Evolutionary conservation across 2,797 vertebrate genomes (phyloP), one percentile per base, ranked within the genome.

Genomic region (Spondyliosoma cantharus): DNA sequence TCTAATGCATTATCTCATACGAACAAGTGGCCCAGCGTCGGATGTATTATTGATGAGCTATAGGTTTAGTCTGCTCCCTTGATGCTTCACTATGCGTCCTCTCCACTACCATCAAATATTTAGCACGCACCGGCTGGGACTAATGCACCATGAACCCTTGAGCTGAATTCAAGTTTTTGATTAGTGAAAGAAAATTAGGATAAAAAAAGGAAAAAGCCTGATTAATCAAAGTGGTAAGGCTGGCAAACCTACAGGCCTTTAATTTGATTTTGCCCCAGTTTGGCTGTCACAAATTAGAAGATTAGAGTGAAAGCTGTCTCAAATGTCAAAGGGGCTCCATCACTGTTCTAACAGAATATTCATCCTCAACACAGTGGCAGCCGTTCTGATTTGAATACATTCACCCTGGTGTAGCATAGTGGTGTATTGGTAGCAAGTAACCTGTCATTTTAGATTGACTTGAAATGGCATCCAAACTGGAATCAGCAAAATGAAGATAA

Each of bases 101-200:
- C 84, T 78, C 72, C 63, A 32, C 69, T 7, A 22, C 62, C 80
- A 93, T 94, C 82, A 93, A 94, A 93, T 93, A 94, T 94, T 93
- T 80, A 94, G 74, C 87, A 80, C 53, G 42, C 60, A 65, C 43
- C 22, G 87, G 87, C 91, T 87, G 84, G 74, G 62, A 62, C 86
- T 88, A 85, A 89, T 85, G 88, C 63, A 50, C 48, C 11, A 4
- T 12, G 1, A 32, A 80, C 65, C 57, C 77, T 61, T 12, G 19
- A 76, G 81, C 77, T 83, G 86, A 90, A 90, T 88, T 72, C 65
- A 80, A 79, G 73, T 77, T 82, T 92, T 91, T 91, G 87, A 90
- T 92, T 89, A 89, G 86, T 68, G 74, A 82, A 76, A 60, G 64
- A 83, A 79, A 89, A 90, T 81, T 53, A 59, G 56, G 37, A 66